These are phyloP conservation scores for Drosophila helvetica DNA, from an alignment of 2,888 invertebrate species.

Conservation along the genomic window DNA sequence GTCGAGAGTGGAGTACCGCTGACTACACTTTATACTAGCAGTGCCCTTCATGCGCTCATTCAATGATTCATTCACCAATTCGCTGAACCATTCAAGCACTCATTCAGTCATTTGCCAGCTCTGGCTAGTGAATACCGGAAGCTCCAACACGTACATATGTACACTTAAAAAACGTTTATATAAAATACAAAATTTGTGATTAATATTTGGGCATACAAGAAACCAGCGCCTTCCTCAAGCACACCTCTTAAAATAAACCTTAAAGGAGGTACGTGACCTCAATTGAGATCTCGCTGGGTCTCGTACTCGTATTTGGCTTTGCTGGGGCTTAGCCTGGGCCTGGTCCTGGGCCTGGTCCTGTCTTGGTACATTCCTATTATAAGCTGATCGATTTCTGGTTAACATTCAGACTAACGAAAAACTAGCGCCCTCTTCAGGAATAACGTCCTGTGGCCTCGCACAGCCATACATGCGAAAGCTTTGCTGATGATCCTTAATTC, in stretches of 20 bases:
- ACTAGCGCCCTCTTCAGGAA: too few relatives aligned
- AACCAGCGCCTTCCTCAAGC: neutral
- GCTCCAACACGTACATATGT: constrained; percentile 12
- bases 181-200: neutral
- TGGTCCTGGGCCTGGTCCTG: too few relatives aligned
- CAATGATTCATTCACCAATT: constrained; percentile 61
- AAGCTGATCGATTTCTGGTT: too few relatives aligned
- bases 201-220: neutral
- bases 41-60: constrained; percentile 55
- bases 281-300: neutral
- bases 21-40: constrained; percentile 44
- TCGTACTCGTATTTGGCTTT: too few relatives aligned
- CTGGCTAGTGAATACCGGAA: neutral
- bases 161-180: neutral
- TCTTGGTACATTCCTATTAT: too few relatives aligned
- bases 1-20: constrained; percentile 19
- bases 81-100: constrained; percentile 64
- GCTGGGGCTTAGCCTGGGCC: too few relatives aligned
- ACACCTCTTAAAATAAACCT: neutral
- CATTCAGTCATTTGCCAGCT: constrained; percentile 59
- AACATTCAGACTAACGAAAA: too few relatives aligned
- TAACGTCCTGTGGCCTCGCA: constrained; percentile 2
- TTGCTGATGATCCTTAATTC: too few relatives aligned
- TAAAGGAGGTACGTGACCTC: constrained; percentile 1
- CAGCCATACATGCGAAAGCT: neutral